phyloP scores from a whole-genome alignment of 2,888 invertebrate species.

The Dysmachus trigonus region DNA sequence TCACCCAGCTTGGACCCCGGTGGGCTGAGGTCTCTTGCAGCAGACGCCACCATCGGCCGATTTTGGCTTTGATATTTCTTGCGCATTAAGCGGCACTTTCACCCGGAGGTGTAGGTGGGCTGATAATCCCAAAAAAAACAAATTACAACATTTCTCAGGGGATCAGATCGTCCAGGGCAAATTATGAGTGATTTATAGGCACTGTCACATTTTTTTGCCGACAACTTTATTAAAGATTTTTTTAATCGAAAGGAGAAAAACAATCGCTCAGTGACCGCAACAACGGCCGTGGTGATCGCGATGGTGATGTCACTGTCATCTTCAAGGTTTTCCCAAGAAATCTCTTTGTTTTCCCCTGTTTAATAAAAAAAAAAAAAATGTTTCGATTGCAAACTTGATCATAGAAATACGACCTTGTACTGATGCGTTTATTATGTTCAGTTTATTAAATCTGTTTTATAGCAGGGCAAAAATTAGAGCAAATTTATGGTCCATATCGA shows the following conservation, averaged over 20 bases:
- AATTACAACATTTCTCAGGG: background rate
- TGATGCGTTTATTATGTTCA: background rate
- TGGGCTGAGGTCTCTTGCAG: background rate
- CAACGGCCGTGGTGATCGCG: background rate
- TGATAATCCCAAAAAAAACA: background rate
- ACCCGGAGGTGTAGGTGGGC: slow-evolving; percentile 43
- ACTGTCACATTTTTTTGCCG: slow-evolving; percentile 22
- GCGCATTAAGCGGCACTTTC: slow-evolving; percentile 46
- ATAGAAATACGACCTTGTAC: background rate
- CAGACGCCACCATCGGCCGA: background rate
- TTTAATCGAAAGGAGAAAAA: background rate
- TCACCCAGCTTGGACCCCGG: background rate
- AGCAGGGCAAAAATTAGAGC: background rate
- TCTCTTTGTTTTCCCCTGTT: background rate
- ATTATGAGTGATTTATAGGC: slow-evolving; percentile 26
- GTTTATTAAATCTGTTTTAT: background rate
- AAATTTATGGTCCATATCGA: background rate
- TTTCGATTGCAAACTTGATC: background rate
- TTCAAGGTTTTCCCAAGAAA: background rate
- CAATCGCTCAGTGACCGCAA: background rate
- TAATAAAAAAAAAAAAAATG: background rate
- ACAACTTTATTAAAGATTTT: slow-evolving; percentile 1
- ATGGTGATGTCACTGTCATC: background rate
- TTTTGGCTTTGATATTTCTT: background rate
- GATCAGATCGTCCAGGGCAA: slow-evolving; percentile 8